phyloP scores from a whole-genome alignment of 2,888 invertebrate species.

The Nemapogon koenigi region DNA sequence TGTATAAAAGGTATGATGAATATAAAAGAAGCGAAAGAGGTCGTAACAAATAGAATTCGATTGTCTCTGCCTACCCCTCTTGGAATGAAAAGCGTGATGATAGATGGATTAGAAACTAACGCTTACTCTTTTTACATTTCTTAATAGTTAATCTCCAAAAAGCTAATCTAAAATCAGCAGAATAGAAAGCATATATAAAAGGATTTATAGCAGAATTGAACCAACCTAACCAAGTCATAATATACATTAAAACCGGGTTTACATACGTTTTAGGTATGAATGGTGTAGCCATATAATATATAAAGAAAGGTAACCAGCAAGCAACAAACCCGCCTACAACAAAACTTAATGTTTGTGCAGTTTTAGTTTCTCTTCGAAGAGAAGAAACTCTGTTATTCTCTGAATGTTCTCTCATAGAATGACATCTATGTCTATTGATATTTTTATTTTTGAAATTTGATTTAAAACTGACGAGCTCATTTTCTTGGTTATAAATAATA shows the following conservation, averaged over 20 bases:
- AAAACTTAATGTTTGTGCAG: constrained; percentile 84
- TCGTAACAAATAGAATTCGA: no score
- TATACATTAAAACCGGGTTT: constrained; percentile 70
- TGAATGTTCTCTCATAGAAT: constrained; percentile 60
- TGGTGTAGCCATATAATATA: constrained; percentile 81
- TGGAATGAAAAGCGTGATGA: no score
- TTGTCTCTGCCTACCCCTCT: no score
- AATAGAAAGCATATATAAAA: constrained; percentile 90
- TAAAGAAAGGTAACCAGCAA: constrained; percentile 89
- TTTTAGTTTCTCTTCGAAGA: constrained; percentile 82
- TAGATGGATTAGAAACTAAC: constrained; percentile 20
- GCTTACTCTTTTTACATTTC: constrained; percentile 63
- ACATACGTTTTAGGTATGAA: constrained; percentile 72
- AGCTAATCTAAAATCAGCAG: constrained; percentile 84
- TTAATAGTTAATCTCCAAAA: constrained; percentile 84
- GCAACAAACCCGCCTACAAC: constrained; percentile 89
- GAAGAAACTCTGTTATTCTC: constrained; percentile 71
- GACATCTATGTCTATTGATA: constrained; percentile 47
- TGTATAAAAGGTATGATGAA: no score
- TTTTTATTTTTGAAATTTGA: constrained; percentile 49
- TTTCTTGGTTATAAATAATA: constrained; percentile 25
- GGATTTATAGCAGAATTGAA: constrained; percentile 90
- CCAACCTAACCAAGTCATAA: constrained; percentile 89
- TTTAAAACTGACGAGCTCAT: constrained; percentile 46
- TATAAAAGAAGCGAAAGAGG: no score